Conservation (phyloP, 1,140 invertebrate species). For the Cryptotermes secundus region DNA sequence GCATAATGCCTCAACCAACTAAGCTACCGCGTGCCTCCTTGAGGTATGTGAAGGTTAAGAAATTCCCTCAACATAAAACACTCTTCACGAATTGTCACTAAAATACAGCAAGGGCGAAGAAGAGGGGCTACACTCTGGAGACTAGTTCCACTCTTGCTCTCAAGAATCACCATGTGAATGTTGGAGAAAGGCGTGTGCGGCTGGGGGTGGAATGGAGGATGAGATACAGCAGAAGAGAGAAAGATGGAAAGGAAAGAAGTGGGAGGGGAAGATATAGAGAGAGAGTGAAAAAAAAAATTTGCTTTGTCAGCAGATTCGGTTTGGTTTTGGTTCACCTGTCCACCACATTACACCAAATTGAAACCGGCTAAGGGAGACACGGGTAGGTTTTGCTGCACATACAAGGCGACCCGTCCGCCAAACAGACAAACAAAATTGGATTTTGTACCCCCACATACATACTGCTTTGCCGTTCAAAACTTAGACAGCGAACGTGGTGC, state of each 20-base stretch:
- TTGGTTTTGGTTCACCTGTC: constrained; percentile 31
- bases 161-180: background rate
- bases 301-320: constrained; percentile 34
- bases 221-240: constrained; percentile 5
- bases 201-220: background rate
- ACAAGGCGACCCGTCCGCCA: background rate
- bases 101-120: too few relatives aligned
- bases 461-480: constrained; percentile 22
- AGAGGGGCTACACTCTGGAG: too few relatives aligned
- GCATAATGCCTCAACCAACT: too few relatives aligned
- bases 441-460: constrained; percentile 31
- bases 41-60: too few relatives aligned
- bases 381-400: background rate
- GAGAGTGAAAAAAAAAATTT: background rate
- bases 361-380: constrained; percentile 24
- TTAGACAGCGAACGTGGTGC: background rate
- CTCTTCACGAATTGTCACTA: too few relatives aligned
- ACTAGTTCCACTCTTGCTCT: background rate
- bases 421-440: constrained; percentile 33
- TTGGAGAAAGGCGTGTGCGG: constrained; percentile 6
- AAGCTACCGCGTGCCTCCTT: too few relatives aligned
- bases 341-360: constrained; percentile 29
- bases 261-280: background rate
- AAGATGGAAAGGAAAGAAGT: background rate
- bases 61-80: too few relatives aligned